phyloP scores from a whole-genome alignment of 2,797 vertebrate species.

The Microtus californicus region DNA sequence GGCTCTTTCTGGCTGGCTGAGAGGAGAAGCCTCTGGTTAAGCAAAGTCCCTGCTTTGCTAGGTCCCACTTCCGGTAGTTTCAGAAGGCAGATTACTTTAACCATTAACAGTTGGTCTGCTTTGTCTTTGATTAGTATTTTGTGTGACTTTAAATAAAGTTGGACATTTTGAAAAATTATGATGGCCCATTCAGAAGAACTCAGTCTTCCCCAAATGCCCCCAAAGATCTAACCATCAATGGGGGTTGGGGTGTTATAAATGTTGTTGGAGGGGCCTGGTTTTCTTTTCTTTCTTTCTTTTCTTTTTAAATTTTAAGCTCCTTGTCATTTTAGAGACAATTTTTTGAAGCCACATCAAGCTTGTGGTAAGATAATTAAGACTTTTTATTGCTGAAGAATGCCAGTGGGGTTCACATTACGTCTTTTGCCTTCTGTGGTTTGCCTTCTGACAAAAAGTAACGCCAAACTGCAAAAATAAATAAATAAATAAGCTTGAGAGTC shows the following conservation, averaged over 20 bases:
- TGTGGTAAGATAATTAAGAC: neutral
- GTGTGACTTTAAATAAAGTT: conserved; percentile 7
- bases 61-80: neutral
- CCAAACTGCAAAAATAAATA: too few relatives aligned
- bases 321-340: neutral
- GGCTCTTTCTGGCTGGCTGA: neutral
- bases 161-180: neutral
- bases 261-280: neutral
- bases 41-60: neutral
- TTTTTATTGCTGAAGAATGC: neutral
- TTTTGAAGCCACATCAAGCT: neutral
- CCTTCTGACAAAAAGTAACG: neutral
- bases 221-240: neutral
- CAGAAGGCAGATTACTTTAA: neutral
- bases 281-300: neutral
- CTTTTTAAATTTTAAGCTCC: neutral
- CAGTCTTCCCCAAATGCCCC: neutral
- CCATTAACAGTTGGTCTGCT: neutral
- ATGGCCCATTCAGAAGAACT: neutral
- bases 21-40: neutral
- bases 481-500: neutral
- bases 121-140: neutral
- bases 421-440: neutral
- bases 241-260: neutral
- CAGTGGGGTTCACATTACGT: neutral